These are phyloP conservation scores for Phortica okadai DNA, from an alignment of 2,888 invertebrate genomes.

Conservation along the genomic window DNA sequence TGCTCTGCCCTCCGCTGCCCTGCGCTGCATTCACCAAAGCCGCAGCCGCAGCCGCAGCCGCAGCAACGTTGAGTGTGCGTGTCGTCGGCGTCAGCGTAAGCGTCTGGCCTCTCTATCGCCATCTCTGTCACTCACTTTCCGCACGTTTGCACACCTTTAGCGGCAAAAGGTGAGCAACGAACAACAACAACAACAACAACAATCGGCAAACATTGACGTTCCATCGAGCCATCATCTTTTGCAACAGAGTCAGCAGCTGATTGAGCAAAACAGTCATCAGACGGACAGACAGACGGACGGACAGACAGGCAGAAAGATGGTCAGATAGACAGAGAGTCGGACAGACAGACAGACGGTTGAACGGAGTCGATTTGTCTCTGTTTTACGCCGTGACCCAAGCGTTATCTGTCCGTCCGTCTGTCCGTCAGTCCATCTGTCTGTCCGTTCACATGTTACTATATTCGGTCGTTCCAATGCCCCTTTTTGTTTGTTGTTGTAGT, in stretches of 20 bases:
- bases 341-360: not conserved
- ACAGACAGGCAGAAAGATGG: too few relatives aligned
- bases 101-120: too few relatives aligned
- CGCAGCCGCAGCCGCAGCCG: conserved; percentile 31
- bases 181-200: not conserved
- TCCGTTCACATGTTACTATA: conserved; percentile 21
- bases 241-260: not conserved
- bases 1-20: conserved; percentile 29
- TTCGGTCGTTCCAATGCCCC: conserved; percentile 34
- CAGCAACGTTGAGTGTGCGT: conserved; percentile 29
- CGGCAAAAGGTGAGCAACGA: not conserved
- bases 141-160: too few relatives aligned
- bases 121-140: too few relatives aligned
- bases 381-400: conserved; percentile 2
- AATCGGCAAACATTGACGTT: not conserved
- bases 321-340: too few relatives aligned
- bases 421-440: not conserved
- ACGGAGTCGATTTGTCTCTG: conserved; percentile 18
- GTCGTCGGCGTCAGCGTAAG: too few relatives aligned
- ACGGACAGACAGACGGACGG: too few relatives aligned
- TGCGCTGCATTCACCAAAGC: conserved; percentile 34
- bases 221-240: not conserved
- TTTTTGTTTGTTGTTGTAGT: conserved; percentile 9
- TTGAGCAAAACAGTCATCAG: not conserved
- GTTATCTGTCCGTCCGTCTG: not conserved